Conservation (phyloP, 2,888 invertebrate genomes). For the Trachelus tabidus region DNA sequence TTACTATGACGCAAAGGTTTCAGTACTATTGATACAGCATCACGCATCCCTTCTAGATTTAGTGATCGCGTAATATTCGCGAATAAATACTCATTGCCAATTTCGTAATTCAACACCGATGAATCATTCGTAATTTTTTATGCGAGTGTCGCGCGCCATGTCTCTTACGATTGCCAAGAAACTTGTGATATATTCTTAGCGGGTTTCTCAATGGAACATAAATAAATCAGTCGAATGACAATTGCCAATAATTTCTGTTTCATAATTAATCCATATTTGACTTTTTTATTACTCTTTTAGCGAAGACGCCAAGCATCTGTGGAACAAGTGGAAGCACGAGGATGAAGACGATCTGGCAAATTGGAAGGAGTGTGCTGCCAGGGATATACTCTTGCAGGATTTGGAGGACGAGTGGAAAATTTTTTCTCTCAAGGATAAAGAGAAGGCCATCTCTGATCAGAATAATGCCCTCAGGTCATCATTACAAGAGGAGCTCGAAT, state of each 20-base stretch:
- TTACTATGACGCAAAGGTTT: neutral
- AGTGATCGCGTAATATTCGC: constrained; percentile 3
- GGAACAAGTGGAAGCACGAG: constrained; percentile 56
- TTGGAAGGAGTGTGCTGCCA: constrained; percentile 32
- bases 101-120: constrained; percentile 39
- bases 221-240: constrained; percentile 12
- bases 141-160: constrained; percentile 10
- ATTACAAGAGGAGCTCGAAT: constrained; percentile 37
- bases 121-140: constrained; percentile 38
- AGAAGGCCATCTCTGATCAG: constrained; percentile 45
- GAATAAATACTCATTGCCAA: constrained; percentile 1
- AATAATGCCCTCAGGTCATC: constrained; percentile 35
- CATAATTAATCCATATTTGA: neutral
- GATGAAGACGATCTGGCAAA: constrained; percentile 43
- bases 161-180: neutral
- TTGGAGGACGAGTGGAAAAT: constrained; percentile 56
- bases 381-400: constrained; percentile 45
- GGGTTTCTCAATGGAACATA: constrained; percentile 29
- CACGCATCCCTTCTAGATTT: neutral
- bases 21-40: neutral
- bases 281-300: constrained; percentile 32
- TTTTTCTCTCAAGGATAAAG: constrained; percentile 51
- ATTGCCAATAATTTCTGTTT: neutral
- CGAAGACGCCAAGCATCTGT: constrained; percentile 56
- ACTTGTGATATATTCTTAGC: constrained; percentile 19